phyloP scores from a whole-genome alignment of 2,888 invertebrate genomes.

The Altica lythri region DNA sequence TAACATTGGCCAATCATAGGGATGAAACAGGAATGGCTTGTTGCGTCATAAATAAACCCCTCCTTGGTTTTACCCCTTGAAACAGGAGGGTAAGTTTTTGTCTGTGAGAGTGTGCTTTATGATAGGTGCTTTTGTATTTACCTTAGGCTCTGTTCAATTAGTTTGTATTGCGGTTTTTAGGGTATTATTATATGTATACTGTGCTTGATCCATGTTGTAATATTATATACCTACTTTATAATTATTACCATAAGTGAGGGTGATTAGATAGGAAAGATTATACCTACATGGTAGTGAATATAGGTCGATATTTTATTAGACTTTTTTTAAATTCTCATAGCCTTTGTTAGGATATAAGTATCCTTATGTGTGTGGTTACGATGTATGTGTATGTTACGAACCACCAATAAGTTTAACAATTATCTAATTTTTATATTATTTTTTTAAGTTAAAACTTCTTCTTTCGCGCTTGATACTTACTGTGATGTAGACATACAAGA shows the following conservation, averaged over 20 bases:
- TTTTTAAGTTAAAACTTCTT: too few relatives aligned
- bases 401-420: too few relatives aligned
- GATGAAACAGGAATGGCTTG: constrained; percentile 48
- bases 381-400: too few relatives aligned
- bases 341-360: too few relatives aligned
- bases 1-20: constrained; percentile 51
- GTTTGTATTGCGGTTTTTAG: constrained; percentile 27
- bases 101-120: constrained; percentile 37
- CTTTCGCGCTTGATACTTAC: too few relatives aligned
- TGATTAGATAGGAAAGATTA: constrained; percentile 5
- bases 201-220: too few relatives aligned
- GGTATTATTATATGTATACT: constrained; percentile 25
- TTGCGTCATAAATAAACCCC: constrained; percentile 52
- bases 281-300: background rate
- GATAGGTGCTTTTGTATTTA: constrained; percentile 36
- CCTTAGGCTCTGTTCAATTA: constrained; percentile 38
- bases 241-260: constrained; percentile 10
- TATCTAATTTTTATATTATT: too few relatives aligned
- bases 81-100: constrained; percentile 30
- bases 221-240: background rate
- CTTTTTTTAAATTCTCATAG: too few relatives aligned
- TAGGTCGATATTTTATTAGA: too few relatives aligned
- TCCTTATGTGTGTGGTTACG: too few relatives aligned
- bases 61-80: constrained; percentile 35
- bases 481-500: too few relatives aligned